These are phyloP conservation scores for Aricia agestis DNA, from an alignment of 1,140 invertebrate species.

Conservation along the genomic window DNA sequence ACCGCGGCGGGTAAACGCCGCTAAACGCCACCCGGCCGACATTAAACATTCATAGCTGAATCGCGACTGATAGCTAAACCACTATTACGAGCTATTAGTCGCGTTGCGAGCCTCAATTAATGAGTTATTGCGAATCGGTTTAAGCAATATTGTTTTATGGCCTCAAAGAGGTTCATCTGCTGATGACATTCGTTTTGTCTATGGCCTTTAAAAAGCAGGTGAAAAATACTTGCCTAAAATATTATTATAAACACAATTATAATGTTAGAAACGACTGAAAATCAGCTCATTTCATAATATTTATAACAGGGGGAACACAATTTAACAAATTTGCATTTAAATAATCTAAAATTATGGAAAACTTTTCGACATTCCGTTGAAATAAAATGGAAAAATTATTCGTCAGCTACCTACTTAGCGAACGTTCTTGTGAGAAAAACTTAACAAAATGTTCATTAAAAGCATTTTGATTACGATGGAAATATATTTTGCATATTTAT, in stretches of 20 bases:
- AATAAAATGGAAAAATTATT: constrained; percentile 4
- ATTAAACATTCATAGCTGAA: constrained; percentile 50
- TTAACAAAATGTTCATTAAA: background rate
- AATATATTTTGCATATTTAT: background rate
- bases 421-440: background rate
- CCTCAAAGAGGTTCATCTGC: too few relatives aligned
- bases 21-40: constrained; percentile 50
- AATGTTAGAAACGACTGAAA: background rate
- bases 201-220: too few relatives aligned
- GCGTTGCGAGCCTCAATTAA: too few relatives aligned
- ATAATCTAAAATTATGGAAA: constrained; percentile 21
- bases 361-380: constrained; percentile 1
- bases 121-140: too few relatives aligned
- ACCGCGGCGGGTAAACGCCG: constrained; percentile 57
- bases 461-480: background rate
- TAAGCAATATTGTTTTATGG: too few relatives aligned
- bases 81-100: too few relatives aligned
- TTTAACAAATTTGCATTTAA: constrained; percentile 25
- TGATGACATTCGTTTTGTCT: too few relatives aligned
- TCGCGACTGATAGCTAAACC: constrained; percentile 23
- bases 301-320: background rate
- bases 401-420: background rate
- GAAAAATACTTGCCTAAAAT: background rate
- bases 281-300: background rate
- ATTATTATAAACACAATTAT: constrained; percentile 8